Evolutionary conservation across 2,888 invertebrate genomes (phyloP), one percentile per base, ranked within the genome.

Genomic region (Cosmopolites sordidus): DNA sequence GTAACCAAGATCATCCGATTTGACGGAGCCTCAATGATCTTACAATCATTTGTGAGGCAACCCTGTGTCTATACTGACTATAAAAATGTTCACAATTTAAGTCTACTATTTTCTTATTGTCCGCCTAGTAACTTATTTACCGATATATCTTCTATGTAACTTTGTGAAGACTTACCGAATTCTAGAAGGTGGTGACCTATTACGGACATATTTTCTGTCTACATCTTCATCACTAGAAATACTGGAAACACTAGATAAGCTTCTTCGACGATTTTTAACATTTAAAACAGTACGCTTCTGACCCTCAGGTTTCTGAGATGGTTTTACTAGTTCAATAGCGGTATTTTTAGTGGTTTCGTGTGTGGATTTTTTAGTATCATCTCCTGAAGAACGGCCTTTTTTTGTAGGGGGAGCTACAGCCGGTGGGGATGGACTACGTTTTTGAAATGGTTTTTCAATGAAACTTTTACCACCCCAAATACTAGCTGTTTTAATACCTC

Each of bases 361-460:
- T n/a, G 3, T 11, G 43, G 40, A 29, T 42, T 43, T 2, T 22
- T 33, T 33, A 12, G 18, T 5, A 4, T 16, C 27, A n/a, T 11
- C 43, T 12, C 2, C 43, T 2, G 33, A 14, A 4, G 38, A 12
- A 14, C 52, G 45, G 2, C 33, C 48, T 58, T 63, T 62, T 70
- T 71, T 69, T 3, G 44, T 58, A 4, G 80, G 80, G 16, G 77
- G 76, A 1, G 77, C 75, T 1, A 81, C 81, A 0, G 73, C 65
- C 0, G 82, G 81, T 1, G 82, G 81, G 1, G 82, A 82, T 0
- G 80, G 80, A 54, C 79, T 79, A 16, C 63, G 54, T 47, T 66
- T 68, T 29, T 69, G 70, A 52, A 67, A 70, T 55, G 55, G 65
- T 62, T 60, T 60, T 50, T 60, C 57, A 15, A 64, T 63, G 47